phyloP scores from a whole-genome alignment of 2,113 vertebrate species.

The Mus spicilegus region DNA sequence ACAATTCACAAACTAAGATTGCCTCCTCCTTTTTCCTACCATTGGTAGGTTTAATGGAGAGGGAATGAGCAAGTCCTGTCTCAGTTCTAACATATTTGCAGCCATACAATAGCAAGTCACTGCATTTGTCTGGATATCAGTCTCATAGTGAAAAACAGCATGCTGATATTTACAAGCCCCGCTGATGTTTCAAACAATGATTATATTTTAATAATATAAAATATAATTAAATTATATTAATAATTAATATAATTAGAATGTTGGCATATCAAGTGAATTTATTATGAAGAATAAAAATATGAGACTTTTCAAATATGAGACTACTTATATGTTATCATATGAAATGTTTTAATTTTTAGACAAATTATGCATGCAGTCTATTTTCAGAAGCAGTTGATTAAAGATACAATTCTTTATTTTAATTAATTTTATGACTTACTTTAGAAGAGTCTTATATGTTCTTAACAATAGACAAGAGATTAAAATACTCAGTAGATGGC shows the following conservation, averaged over 20 bases:
- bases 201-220: no score
- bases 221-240: no score
- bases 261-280: slow-evolving; percentile 2
- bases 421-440: neutral
- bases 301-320: slow-evolving; percentile 60
- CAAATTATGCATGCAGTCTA: neutral
- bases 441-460: slow-evolving; percentile 51
- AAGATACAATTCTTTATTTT: slow-evolving; percentile 5
- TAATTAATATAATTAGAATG: no score
- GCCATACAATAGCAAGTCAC: neutral
- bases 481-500: neutral
- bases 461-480: neutral
- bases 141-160: slow-evolving; percentile 21
- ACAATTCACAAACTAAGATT: neutral
- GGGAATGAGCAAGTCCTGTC: neutral
- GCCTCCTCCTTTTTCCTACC: neutral
- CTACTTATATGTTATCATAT: slow-evolving; percentile 52
- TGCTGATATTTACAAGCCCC: neutral
- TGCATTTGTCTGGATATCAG: neutral
- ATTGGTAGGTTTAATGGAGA: neutral
- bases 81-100: neutral
- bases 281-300: slow-evolving; percentile 37
- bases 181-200: slow-evolving; percentile 30
- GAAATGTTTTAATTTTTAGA: neutral
- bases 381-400: slow-evolving; percentile 41